Percentiles rank a stretch among this genome's conserved stretches.
Evolutionary conservation across 2,888 invertebrate species (phyloP).

Genomic region (Myopa testacea): DNA sequence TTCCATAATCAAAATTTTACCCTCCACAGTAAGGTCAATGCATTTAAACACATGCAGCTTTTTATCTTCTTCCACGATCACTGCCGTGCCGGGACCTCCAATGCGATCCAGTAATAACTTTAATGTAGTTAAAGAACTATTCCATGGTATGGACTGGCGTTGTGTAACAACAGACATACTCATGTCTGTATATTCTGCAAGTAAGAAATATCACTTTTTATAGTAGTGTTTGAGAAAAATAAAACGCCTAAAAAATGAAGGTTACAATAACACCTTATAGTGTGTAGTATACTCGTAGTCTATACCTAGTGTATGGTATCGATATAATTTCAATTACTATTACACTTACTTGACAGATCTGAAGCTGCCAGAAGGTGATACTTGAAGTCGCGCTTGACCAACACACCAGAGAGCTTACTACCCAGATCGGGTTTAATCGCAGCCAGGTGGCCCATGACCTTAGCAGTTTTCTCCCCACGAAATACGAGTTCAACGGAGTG

Average conservation of each 20-base stretch:
- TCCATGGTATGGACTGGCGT: slow-evolving; percentile 90
- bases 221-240: too few species aligned
- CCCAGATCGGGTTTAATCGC: slow-evolving; percentile 83
- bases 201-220: background rate
- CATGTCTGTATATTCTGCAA: slow-evolving; percentile 89
- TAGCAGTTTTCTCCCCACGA: slow-evolving; percentile 97
- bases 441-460: slow-evolving; percentile 95
- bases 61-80: slow-evolving; percentile 77
- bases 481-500: slow-evolving; percentile 93
- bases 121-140: slow-evolving; percentile 73
- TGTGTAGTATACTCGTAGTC: background rate
- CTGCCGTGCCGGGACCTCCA: slow-evolving; percentile 76
- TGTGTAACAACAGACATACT: slow-evolving; percentile 93
- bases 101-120: slow-evolving; percentile 83
- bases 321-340: too few species aligned
- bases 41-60: slow-evolving; percentile 85
- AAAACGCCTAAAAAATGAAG: too few species aligned
- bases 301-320: background rate
- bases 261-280: background rate
- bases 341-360: slow-evolving; percentile 79
- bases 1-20: slow-evolving; percentile 87
- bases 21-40: slow-evolving; percentile 84
- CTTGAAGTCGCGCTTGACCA: slow-evolving; percentile 98
- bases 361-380: slow-evolving; percentile 93
- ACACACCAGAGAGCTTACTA: slow-evolving; percentile 86